Base-by-base conservation (phyloP, 2,888 invertebrate species). In the Calliphora vomitoria region DNA sequence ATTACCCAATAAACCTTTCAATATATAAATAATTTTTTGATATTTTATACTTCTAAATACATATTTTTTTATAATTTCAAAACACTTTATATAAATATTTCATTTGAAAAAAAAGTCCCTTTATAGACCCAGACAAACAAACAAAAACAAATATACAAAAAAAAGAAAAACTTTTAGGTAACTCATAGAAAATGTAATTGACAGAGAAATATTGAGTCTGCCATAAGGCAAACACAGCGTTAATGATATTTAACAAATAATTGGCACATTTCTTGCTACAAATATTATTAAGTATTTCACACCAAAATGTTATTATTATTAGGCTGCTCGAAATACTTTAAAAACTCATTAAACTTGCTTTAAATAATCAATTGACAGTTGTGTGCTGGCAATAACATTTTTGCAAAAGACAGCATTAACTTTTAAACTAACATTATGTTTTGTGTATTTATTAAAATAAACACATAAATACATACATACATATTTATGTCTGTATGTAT, bases 361-460 rank as follows among this genome's bases (percentile, higher is more conserved):
- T 75, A 75, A 66, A 38, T 53, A 83, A 69, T 53, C 47, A 75
- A 20, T 58, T 82, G 75, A 55, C 74, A 75, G 50, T 64, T 31
- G 38, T 68, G 18, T 20, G 20, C 60, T 5, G 3, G 11, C 31
- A 18, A 62, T 11, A 64, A 81, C 38, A 64, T 55, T 58, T 38
- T 58, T 38, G 50, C 38, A 66, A 75, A 82, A 60, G 66, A 1
- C 66, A 47, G 58, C 47, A 75, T 75, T 82, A 82, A 75, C 75
- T 58, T 75, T 82, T 82, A 82, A 82, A 68, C 82, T 82, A 58
- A 20, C 60, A 71, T 62, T 62, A 25, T 20, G 10, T 47, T 47
- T 79, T 8, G 13, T 47, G 5, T 53, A 11, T 74, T 64, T 38
- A n/a, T 47, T 47, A 8, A 47, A 1, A 5, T 1, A 64, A 38